Evolutionary conservation across 2,797 vertebrate genomes (phyloP).

Genomic region (Corythornis leucogaster): DNA sequence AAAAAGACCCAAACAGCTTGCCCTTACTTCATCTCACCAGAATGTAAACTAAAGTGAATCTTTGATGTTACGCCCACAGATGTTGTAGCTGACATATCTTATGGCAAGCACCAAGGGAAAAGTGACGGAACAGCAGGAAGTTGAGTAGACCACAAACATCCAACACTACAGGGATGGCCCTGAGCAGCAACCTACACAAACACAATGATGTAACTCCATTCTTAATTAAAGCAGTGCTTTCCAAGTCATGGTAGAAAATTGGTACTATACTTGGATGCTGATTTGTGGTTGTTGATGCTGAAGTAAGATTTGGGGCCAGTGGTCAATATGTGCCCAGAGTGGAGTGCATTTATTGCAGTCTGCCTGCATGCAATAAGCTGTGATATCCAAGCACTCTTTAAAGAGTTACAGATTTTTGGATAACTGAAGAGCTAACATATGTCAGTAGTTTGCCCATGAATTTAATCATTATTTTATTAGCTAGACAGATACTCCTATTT

Average conservation of each 20-base stretch:
- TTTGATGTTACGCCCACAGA: conserved; percentile 83
- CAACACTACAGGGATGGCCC: conserved; percentile 54
- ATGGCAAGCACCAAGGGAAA: conserved; percentile 71
- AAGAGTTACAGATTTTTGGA: background rate
- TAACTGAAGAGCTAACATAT: background rate
- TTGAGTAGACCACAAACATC: conserved; percentile 77
- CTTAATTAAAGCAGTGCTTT: conserved; percentile 24
- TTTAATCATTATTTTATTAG: conserved; percentile 11
- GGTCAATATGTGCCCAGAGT: fast-evolving
- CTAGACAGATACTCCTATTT: background rate
- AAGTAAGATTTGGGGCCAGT: background rate
- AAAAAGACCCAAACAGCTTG: conserved; percentile 62
- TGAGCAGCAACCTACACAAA: conserved; percentile 42
- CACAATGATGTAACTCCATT: background rate
- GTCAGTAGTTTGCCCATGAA: background rate
- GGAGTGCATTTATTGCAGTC: background rate
- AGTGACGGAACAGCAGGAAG: conserved; percentile 71
- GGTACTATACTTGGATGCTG: background rate
- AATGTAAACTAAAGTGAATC: conserved; percentile 78
- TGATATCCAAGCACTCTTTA: background rate
- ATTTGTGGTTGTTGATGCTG: background rate
- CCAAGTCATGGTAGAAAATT: background rate
- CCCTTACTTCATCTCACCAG: conserved; percentile 76
- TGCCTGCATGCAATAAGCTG: background rate
- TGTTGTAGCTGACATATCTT: conserved; percentile 73